Conservation (phyloP, 1,140 invertebrate genomes). For the Andrena cerasifolii region DNA sequence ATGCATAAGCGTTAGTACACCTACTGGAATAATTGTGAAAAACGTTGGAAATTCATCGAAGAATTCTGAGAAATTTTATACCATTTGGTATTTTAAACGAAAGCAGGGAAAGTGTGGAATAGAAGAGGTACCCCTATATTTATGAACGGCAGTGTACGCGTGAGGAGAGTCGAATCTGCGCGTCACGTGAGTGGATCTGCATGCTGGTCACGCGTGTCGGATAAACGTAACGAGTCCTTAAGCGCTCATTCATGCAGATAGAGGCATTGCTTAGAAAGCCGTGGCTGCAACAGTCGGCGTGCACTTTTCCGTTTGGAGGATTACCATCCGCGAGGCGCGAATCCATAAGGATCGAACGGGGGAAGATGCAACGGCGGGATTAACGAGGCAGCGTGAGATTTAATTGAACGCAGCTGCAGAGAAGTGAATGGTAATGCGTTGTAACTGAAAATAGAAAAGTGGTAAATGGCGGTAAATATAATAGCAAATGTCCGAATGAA, state of each 20-base stretch:
- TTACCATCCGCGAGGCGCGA: slow-evolving; percentile 31
- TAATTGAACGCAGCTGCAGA: background rate
- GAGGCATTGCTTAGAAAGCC: slow-evolving; percentile 60
- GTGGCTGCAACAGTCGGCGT: slow-evolving; percentile 58
- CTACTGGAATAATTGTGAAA: no score
- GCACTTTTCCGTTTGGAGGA: slow-evolving; percentile 48
- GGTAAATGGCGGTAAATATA: no score
- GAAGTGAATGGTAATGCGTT: background rate
- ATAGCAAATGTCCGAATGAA: no score
- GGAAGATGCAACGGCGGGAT: no score
- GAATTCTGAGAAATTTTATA: no score
- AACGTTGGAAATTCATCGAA: no score
- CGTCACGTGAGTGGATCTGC: slow-evolving; percentile 46
- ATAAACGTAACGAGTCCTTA: slow-evolving; percentile 72
- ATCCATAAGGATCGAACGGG: background rate
- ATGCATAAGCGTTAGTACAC: no score
- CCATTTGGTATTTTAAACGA: no score
- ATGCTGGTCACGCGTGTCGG: slow-evolving; percentile 69
- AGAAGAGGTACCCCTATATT: no score
- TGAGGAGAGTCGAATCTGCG: background rate
- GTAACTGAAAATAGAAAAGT: no score
- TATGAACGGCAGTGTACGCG: background rate
- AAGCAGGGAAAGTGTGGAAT: no score
- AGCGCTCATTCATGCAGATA: slow-evolving; percentile 62
- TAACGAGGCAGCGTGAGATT: no score